Base-by-base conservation (phyloP, 2,797 vertebrate species). In the Loris lydekkerianus region DNA sequence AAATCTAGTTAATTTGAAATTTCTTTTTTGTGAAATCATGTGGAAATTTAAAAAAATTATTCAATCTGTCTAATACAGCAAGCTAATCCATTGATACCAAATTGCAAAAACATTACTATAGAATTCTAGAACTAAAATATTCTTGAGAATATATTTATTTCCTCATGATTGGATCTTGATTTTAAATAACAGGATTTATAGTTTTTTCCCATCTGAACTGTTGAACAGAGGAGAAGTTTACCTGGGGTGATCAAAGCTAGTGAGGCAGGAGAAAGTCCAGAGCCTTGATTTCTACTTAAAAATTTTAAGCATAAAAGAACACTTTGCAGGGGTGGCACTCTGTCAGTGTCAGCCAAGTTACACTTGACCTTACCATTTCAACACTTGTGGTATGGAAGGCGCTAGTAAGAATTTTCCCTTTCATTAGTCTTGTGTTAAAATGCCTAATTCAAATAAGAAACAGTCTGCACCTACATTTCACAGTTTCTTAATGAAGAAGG, bases 1-100 rank as follows among this genome's bases (percentile, higher is more conserved):
- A 92, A 73, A 90, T 87, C 34, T 82, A 75, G 9, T 78, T 91
- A 83, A 91, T 70, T 76, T 88, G 69, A 91, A 93, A 92, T 70
- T 53, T 90, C 31, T 63, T 85, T 65, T 82, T 82, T 93, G 61
- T 88, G 72, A 93, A 95, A 92, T 83, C 40, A 75, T 20, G 25
- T 91, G 10, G 3, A 23, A 3, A 81, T 77, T 40, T 40, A 11
- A 70, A 58, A 95, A 65, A 34, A 13, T 4, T 43, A 58, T 60
- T 76, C 81, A 80, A 89, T 37, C 31, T 5, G n/a, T 60, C 3
- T 88, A n/a, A 82, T 15, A 77, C 77, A 81, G 11, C 34, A 94
- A 86, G n/a, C 1, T 75, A 90, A 67, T 65, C 31, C 46, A 94
- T 15, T 27, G 40, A 80, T 37, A 49, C 23, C 37, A 53, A 46